Base-by-base conservation (phyloP, 1,140 invertebrate genomes). In the Heliconius himera region DNA sequence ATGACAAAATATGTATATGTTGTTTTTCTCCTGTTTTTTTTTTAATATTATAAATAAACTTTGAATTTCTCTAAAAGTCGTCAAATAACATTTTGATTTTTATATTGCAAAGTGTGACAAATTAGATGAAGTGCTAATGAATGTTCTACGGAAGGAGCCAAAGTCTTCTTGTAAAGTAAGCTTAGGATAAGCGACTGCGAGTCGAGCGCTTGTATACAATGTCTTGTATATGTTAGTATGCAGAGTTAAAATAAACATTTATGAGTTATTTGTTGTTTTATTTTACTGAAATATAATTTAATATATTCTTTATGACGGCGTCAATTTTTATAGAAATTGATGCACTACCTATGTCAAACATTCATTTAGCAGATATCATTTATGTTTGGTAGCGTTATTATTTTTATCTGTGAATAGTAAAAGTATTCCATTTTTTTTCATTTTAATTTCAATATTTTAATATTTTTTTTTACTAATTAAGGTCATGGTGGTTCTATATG, bases 151-250 rank as follows among this genome's bases (percentile, higher is more conserved):
- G 85, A 84, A 89, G 90, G 88, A 93, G 91, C 91, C 92, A 91
- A 93, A 93, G 91, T 91, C 90, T 93, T 93, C 90, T 92, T 89
- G 84, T 88, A 81, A 66, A 33, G 89, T 90, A 66, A 88, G 84
- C 84, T 83, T 89, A 90, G 84, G 80, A 84, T 88, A 88, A 85
- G 83, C 82, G 83, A 84, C 84, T 84, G 84, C 60, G 73, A 85
- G 84, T 85, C 84, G 60, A 82, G 81, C 78, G 89, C 87, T 90
- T 90, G 83, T 83, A 78, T 83, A 83, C 74, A 81, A 84, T 79
- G 84, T 88, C 81, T 84, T 85, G 82, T 84, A 84, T 85, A 86
- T 87, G 83, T 86, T 88, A 86, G 83, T 83, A 87, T 82, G 84
- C 81, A 84, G 78, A 89, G 83, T 89, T 87, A 90, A 84, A 83